These are phyloP conservation scores for Aphaenogaster ashmeadi DNA, from an alignment of 1,140 invertebrate species.

Conservation along the genomic window DNA sequence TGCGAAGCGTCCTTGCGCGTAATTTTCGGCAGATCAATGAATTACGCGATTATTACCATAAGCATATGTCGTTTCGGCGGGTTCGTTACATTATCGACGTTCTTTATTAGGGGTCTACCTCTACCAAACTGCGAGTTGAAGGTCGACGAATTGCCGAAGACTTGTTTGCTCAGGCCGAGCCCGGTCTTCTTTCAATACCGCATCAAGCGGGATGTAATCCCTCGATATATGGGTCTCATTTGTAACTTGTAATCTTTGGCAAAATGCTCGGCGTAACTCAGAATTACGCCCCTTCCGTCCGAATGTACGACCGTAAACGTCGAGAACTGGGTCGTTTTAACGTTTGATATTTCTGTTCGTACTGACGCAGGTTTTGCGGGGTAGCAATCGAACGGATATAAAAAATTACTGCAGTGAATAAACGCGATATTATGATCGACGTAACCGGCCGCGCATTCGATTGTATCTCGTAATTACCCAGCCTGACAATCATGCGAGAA, in stretches of 20 bases:
- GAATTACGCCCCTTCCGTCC: conserved; percentile 73
- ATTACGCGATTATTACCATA: conserved; percentile 64
- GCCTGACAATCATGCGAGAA: conserved; percentile 7
- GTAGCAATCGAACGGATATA: background rate
- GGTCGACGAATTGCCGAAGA: conserved; percentile 52
- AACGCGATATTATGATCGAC: background rate
- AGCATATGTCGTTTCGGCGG: conserved; percentile 63
- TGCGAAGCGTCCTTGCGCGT: background rate
- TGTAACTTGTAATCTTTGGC: conserved; percentile 81
- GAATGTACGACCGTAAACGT: conserved; percentile 29
- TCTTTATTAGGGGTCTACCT: conserved; percentile 24
- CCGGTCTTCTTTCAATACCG: conserved; percentile 71
- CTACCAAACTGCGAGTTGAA: conserved; percentile 22
- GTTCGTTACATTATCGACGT: conserved; percentile 49
- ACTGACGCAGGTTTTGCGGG: background rate
- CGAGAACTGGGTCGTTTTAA: conserved; percentile 7
- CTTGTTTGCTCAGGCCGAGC: conserved; percentile 71
- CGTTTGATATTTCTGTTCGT: background rate
- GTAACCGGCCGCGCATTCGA: background rate
- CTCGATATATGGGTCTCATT: conserved; percentile 81
- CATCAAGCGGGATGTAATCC: conserved; percentile 77
- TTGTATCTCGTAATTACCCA: conserved; percentile 25
- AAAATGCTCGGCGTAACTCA: conserved; percentile 76
- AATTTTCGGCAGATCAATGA: conserved; percentile 51
- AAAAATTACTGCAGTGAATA: conserved; percentile 21